Percentiles rank a stretch among this genome's conserved stretches.
phyloP scores from a whole-genome alignment of 1,140 invertebrate genomes.

The Hyles euphorbiae region DNA sequence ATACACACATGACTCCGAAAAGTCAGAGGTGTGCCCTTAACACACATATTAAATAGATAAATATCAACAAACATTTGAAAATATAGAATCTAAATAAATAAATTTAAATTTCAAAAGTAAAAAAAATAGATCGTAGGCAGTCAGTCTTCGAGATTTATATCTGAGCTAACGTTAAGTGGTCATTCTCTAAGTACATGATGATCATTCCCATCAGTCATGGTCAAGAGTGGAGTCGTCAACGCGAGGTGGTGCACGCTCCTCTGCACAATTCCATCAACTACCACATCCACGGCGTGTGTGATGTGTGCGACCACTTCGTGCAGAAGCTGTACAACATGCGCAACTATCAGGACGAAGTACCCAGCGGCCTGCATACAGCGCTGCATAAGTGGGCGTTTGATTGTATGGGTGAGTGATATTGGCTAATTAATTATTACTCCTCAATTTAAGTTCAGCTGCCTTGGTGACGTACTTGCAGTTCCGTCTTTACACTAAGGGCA shows the following conservation, averaged over 20 bases:
- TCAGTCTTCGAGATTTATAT: no score
- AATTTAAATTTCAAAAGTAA: no score
- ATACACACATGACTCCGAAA: no score
- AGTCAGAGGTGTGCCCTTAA: no score
- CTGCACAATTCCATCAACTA: slow-evolving; percentile 59
- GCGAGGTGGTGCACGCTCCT: slow-evolving; percentile 67
- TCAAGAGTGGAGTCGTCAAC: slow-evolving; percentile 76
- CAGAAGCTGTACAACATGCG: slow-evolving; percentile 58
- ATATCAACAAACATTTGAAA: no score
- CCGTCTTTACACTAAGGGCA: no score
- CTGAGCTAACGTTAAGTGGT: no score
- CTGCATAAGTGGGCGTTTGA: slow-evolving; percentile 82
- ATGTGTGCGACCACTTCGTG: slow-evolving; percentile 67
- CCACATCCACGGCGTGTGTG: slow-evolving; percentile 41
- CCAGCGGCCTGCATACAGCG: slow-evolving; percentile 76
- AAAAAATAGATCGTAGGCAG: no score
- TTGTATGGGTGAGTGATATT: slow-evolving; percentile 75
- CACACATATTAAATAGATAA: no score
- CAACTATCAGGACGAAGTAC: slow-evolving; percentile 79
- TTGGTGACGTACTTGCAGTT: no score
- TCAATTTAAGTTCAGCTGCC: no score
- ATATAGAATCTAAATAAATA: no score
- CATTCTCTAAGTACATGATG: background rate
- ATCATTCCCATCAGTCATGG: slow-evolving; percentile 50
- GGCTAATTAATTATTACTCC: background rate